Base-by-base conservation (phyloP, 2,888 invertebrate genomes). In the Troides helena region DNA sequence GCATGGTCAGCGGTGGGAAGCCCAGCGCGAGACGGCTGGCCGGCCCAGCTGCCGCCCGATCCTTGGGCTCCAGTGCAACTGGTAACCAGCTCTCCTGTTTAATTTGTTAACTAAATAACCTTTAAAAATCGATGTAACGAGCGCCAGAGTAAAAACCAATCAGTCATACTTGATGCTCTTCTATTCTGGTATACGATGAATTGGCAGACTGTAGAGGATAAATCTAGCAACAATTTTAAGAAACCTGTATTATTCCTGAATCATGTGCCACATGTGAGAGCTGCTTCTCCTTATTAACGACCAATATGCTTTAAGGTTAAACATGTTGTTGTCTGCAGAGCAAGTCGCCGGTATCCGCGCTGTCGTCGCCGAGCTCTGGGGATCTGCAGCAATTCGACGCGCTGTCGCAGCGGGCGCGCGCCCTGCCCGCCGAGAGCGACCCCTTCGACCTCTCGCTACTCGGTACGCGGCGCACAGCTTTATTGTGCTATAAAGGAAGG, bases 311-410 rank as follows among this genome's bases (percentile, higher is more conserved):
- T 39, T 39, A 39, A 1, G 1, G 2, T 6, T 58, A 23, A 58
- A 5, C 2, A 12, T 23, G 23, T 43, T 25, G n/a, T 18, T 23
- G 17, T 56, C 6, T 71, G 0, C 85, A 90, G 85, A 86, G 81
- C 74, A 87, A 87, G 73, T 90, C 92, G 4, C 92, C 87, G 1
- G 76, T 79, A 73, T 89, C 89, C 23, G 79, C 85, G 78, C 72
- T 90, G 68, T 90, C 92, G 53, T 91, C 92, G 12, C 94, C 95
- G 5, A 88, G 88, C 18, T 92, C 94, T 2, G 94, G 95, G 8
- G 97, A 97, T 85, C 93, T 97, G 84, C 97, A 97, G 86, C 97
- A 98, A 85, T 98, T 98, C 88, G 97, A 97, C 87, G 94, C 96
- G 73, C 95, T 98, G 75, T 96, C 96, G 72, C 97, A 97, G 91